Evolutionary conservation across 2,113 vertebrate genomes (phyloP).

Genomic region (Heterocephalus glaber): DNA sequence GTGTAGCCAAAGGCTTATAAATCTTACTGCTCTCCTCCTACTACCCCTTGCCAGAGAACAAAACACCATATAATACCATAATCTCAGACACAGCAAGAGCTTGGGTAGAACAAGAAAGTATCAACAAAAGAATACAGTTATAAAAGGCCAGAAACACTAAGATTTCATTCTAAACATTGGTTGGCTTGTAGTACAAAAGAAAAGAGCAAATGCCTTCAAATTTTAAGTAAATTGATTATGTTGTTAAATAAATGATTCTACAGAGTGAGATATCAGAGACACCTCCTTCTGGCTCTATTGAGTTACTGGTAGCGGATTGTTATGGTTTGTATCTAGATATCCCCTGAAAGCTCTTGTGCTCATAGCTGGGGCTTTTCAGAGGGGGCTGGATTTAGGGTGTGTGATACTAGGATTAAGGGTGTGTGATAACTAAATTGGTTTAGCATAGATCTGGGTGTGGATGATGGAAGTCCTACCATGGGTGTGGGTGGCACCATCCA

Average conservation of each 20-base stretch:
- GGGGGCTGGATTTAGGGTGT: no score
- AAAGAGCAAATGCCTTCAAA: not conserved
- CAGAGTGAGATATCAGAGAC: not conserved
- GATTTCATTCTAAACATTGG: constrained; percentile 8
- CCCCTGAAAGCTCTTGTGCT: no score
- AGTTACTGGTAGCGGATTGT: not conserved
- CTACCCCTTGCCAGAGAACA: not conserved
- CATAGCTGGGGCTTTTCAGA: no score
- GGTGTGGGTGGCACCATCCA: no score
- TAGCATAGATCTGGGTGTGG: no score
- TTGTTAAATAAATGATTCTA: not conserved
- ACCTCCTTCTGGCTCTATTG: no score
- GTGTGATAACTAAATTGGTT: no score
- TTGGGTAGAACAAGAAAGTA: not conserved
- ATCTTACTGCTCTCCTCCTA: not conserved
- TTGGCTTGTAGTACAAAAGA: not conserved
- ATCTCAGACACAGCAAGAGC: not conserved
- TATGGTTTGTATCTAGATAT: no score
- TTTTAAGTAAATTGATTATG: constrained; percentile 21
- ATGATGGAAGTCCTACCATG: no score
- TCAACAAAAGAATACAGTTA: not conserved
- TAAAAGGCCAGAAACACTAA: not conserved
- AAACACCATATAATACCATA: not conserved
- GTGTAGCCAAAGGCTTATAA: constrained; percentile 1
- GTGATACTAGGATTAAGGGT: no score